A percentile compares a stretch with the other conserved stretches of the same genome.
Evolutionary conservation across 2,888 invertebrate species (phyloP).

Genomic region (Alloplasta piceator): DNA sequence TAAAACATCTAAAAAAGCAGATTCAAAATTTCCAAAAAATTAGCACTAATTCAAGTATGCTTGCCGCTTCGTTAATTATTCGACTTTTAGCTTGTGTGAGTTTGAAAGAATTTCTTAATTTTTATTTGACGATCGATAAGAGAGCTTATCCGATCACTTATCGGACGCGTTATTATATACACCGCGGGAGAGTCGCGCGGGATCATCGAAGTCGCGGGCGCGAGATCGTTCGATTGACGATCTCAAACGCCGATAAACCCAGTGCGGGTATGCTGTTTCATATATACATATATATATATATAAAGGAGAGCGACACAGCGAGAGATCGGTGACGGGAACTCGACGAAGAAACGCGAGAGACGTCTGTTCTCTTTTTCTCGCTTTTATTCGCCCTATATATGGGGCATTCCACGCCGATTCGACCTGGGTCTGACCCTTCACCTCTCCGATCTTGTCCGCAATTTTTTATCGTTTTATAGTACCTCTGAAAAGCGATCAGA

Average conservation of each 20-base stretch:
- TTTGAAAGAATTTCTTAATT: neutral
- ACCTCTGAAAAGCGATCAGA: no score
- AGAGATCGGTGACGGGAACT: conserved; percentile 48
- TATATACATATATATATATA: neutral
- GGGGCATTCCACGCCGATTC: no score
- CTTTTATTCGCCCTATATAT: conserved; percentile 18
- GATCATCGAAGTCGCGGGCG: conserved; percentile 3
- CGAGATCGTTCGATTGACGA: conserved; percentile 47
- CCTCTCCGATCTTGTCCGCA: no score
- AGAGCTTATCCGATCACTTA: conserved; percentile 11
- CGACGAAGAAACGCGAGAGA: conserved; percentile 21
- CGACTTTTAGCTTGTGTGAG: no score
- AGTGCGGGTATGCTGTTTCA: conserved; percentile 57
- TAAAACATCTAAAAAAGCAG: no score
- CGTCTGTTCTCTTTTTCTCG: conserved; percentile 41
- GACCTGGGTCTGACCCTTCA: no score
- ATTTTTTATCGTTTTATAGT: no score
- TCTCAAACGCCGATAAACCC: conserved; percentile 63
- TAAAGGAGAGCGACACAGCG: conserved; percentile 4
- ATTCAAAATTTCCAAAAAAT: no score
- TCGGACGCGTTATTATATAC: conserved; percentile 9
- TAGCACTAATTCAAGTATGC: no score
- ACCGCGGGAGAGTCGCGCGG: conserved; percentile 18
- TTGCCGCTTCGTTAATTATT: no score
- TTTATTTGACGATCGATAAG: conserved; percentile 7